Evolutionary conservation across 2,888 invertebrate species (phyloP), one percentile per base, ranked within the genome.

Genomic region (Gnatocerus cornutus): DNA sequence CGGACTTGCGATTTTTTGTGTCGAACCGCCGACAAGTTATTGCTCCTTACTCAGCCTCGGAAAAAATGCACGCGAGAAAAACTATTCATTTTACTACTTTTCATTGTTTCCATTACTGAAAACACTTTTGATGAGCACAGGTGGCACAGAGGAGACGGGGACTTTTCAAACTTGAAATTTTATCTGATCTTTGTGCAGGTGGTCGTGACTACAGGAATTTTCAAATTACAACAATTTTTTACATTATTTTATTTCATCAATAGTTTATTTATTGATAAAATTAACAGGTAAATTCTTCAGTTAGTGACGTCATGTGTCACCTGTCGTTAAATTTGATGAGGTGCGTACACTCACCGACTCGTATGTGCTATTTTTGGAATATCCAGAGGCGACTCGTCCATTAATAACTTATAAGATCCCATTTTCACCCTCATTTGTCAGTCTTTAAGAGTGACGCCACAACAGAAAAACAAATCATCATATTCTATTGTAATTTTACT

Each of bases 1-100:
- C 76, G 73, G 72, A 66, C 70, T 72, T 59, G 50, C 66, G 41
- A 48, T 69, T 72, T 73, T 74, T 71, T 68, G 9, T 55, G 12
- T 4, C 21, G 21, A 21, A 21, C 21, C 4, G 21, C 43, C 10
- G 21, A 59, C 16, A 45, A 67, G 55, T 65, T 65, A 65, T 65
- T 55, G 65, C 65, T 53, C 56, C 48, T 63, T 63, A 41, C n/a
- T 12, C 33, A 37, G 45, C 50, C 37, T 43, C 45, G 4, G 30
- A 45, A 64, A 64, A 41, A 64, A 55, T 21, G 8, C 21, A 12
- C 56, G 27, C 21, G 33, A 8, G 21, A 56, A 65, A 14, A 65
- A 63, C 33, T 10, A 48, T 27, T 48, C 5, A 48, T 48, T 27
- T n/a, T 4, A 21, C 21, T 4, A 21, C 21, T 43, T 21, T 21